Evolutionary conservation across 2,888 invertebrate genomes (phyloP), one percentile per base, ranked within the genome.

Genomic region (Oscheius sp.): DNA sequence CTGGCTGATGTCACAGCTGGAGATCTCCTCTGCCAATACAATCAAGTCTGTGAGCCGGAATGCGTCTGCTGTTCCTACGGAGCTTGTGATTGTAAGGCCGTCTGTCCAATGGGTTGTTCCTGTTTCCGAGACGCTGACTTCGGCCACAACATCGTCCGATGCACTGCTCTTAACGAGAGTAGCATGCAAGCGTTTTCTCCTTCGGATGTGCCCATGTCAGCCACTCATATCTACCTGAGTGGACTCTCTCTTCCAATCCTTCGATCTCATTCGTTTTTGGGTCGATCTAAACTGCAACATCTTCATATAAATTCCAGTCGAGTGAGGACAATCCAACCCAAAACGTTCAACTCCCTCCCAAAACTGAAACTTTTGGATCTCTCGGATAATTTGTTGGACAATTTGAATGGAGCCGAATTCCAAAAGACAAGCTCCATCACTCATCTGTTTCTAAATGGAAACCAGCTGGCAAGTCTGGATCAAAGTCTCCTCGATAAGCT

Each of bases 31-130:
- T 83, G 84, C 64, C 57, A 68, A 20, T 83, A 84, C 65, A 61
- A 73, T 6, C 70, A 78, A 37, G 71, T 93, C 86, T 94, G 94
- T 88, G 93, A 93, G 87, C 92, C 93, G 4, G 88, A 92, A 74
- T 94, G 94, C 87, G 92, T 93, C 86, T 94, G 94, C 86, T 94
- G 94, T 88, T 93, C 93, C 87, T 94, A 93, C 87, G 93, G 93
- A 85, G 93, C 93, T 37, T 94, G 94, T 87, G 94, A 94, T 88
- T 94, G 94, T 89, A 92, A 94, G 90, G 93, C 93, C 92, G 93
- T 92, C 61, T 94, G 94, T 85, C 94, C 94, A 27, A 90, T 90
- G 67, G 92, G 92, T 86, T 94, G 94, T 88, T 92, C 92, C 66
- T 94, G 94, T 88, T 94, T 93, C 88, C 92, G 93, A 86, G 93